A percentile compares a stretch with the other conserved stretches of the same genome.
phyloP scores from a whole-genome alignment of 2,888 invertebrate species.

The Dasysyrphus tricinctus region DNA sequence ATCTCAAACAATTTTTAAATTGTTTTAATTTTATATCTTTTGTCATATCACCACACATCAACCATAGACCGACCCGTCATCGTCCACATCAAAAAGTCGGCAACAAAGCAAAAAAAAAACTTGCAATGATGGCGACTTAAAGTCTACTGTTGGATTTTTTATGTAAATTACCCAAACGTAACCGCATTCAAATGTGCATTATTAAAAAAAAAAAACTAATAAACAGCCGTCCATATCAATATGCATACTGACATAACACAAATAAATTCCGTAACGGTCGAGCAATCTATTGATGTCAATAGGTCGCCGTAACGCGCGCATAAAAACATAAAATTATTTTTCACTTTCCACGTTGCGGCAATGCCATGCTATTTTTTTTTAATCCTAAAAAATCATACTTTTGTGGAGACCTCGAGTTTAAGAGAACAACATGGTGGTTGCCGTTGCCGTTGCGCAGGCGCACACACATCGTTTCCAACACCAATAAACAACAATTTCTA shows the following conservation, averaged over 20 bases:
- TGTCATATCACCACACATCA: too few species aligned
- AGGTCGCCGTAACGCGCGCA: conserved; percentile 63
- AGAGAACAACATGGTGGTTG: not conserved
- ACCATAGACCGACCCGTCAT: not conserved
- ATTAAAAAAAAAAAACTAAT: not conserved
- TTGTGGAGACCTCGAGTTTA: not conserved
- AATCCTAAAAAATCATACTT: conserved; percentile 24
- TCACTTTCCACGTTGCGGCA: conserved; percentile 53
- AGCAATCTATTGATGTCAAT: conserved; percentile 69
- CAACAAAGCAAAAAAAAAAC: not conserved
- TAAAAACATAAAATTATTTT: conserved; percentile 65
- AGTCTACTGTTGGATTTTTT: conserved; percentile 48
- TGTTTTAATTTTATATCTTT: too few species aligned
- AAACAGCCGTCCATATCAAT: conserved; percentile 9
- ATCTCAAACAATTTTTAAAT: too few species aligned
- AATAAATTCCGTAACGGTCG: conserved; percentile 51
- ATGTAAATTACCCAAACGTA: conserved; percentile 45
- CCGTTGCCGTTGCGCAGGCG: not conserved
- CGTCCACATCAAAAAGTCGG: not conserved
- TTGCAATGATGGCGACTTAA: conserved; percentile 34
- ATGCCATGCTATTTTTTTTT: not conserved
- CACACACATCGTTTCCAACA: conserved; percentile 29
- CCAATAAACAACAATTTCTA: conserved; percentile 64
- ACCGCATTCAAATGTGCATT: conserved; percentile 31
- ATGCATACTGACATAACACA: conserved; percentile 35